Conservation (phyloP, 2,797 vertebrate species). For the Lemur catta region DNA sequence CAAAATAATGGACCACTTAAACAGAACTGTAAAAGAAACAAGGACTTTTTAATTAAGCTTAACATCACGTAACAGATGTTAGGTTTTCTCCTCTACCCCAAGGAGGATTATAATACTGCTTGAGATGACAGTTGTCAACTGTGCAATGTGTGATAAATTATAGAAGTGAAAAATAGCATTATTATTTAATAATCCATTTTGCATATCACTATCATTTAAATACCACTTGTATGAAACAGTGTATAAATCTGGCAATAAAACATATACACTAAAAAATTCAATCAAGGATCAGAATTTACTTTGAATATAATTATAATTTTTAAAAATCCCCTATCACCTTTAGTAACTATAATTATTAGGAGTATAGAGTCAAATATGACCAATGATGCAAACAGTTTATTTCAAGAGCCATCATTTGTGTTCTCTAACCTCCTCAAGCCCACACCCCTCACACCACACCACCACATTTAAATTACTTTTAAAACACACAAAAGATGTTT, state of each 20-base stretch:
- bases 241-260: background rate
- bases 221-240: background rate
- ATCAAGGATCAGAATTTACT: background rate
- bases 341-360: background rate
- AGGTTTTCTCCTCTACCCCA: background rate
- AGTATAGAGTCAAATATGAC: background rate
- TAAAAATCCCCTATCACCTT: background rate
- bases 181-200: conserved; percentile 49
- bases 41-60: conserved; percentile 43
- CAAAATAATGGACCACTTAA: background rate
- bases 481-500: background rate
- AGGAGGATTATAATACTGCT: background rate
- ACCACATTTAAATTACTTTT: background rate
- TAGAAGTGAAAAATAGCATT: background rate
- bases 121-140: conserved; percentile 46
- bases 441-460: accelerated
- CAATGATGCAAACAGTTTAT: background rate
- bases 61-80: conserved; percentile 51
- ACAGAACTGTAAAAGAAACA: background rate
- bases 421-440: too few relatives aligned
- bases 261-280: background rate
- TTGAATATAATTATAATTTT: background rate
- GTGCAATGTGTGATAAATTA: conserved; percentile 15
- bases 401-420: background rate
- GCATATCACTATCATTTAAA: conserved; percentile 10